Evolutionary conservation across 2,888 invertebrate genomes (phyloP).

Genomic region (Sarcophaga carnaria): DNA sequence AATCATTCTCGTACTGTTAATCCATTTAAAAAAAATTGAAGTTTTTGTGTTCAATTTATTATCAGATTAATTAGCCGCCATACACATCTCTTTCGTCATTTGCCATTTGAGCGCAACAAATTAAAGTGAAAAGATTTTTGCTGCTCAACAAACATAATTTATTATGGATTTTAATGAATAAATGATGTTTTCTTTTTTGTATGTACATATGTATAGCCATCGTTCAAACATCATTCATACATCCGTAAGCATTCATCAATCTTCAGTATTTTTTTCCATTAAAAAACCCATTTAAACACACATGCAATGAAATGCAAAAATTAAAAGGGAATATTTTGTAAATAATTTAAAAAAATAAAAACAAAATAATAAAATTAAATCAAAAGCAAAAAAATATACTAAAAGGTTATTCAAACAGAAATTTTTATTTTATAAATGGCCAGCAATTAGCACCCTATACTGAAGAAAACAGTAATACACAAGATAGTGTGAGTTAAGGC

Average conservation of each 20-base stretch:
- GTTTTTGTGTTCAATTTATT: too few species aligned
- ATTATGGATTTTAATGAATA: background rate
- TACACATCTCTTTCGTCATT: background rate
- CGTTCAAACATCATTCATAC: background rate
- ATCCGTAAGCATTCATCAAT: background rate
- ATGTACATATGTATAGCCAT: background rate
- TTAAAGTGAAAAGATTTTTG: background rate
- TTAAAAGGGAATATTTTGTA: background rate
- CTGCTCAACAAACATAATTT: background rate
- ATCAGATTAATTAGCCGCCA: too few species aligned
- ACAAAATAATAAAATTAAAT: background rate
- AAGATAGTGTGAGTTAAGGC: too few species aligned
- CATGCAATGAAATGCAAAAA: background rate
- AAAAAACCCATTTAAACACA: background rate
- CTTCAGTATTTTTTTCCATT: background rate
- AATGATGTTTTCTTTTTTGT: background rate
- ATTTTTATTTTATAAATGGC: background rate
- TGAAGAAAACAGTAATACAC: too few species aligned
- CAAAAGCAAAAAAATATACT: background rate
- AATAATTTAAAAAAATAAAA: background rate
- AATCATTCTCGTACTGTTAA: too few species aligned
- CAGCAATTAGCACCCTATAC: background rate
- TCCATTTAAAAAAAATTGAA: too few species aligned
- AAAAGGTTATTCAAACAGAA: background rate
- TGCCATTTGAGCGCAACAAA: background rate